Base-by-base conservation (phyloP, 2,888 invertebrate genomes). In the Epirrita christyi region DNA sequence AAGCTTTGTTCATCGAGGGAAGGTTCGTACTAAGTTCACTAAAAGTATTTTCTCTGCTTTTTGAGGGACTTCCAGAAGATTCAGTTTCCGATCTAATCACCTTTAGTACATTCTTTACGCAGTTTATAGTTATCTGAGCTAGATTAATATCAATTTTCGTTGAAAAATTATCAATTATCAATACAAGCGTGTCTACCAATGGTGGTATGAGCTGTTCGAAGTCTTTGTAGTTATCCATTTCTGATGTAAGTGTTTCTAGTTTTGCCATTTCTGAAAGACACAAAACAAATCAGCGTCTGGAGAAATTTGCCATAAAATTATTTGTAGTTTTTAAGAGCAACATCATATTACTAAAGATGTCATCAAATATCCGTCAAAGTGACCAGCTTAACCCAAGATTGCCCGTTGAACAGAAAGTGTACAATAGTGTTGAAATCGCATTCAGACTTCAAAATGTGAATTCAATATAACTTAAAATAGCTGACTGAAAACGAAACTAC, bases 321-420 rank as follows among this genome's bases (percentile, higher is more conserved):
- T 14, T 42, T 13, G 14, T 29, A 15, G n/a, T 21, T 36, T 49
- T 15, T 0, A 48, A 4, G 55, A 73, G 73, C 85, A 85, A 79
- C 80, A 83, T 86, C 86, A 86, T 86, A 85, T 85, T 85, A 85
- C 86, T 85, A 86, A 86, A 85, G 86, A 52, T 78, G 70, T 81
- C 86, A 78, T 85, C 86, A 86, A 76, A 79, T 75, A 72, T 76
- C 76, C 69, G 63, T 63, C 71, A 72, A 71, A 70, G 75, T 72
- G 71, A 76, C 72, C 70, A 78, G 80, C 81, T 66, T 55, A 70
- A 82, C 83, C 83, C 76, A 80, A 82, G 81, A 82, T 80, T 81
- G 85, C 84, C 59, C 80, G 61, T 77, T 78, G 15, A 61, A 55
- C 45, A 46, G n/a, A 32, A 32, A 47, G 54, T 59, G 69, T 81